A percentile compares a stretch with the other conserved stretches of the same genome.
phyloP scores from a whole-genome alignment of 1,140 invertebrate species.

The Trichonephila clavata region DNA sequence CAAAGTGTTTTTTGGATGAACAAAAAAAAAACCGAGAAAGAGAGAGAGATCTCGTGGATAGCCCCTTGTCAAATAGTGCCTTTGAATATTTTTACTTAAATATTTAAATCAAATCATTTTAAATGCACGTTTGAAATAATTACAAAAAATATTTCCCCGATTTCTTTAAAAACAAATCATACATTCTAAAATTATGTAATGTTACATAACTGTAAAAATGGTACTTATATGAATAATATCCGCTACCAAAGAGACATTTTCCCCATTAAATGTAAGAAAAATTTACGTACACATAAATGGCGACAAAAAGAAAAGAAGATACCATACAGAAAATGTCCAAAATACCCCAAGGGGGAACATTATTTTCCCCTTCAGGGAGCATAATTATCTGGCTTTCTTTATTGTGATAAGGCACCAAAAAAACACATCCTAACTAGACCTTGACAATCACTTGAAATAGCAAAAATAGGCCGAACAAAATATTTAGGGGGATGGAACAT shows the following conservation, averaged over 20 bases:
- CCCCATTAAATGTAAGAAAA: neutral
- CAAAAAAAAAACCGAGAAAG: too few species aligned
- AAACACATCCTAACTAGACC: conserved; percentile 4
- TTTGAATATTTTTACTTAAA: too few species aligned
- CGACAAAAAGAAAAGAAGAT: neutral
- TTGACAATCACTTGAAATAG: neutral
- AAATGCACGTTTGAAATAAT: too few species aligned
- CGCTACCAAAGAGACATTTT: neutral
- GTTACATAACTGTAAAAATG: too few species aligned
- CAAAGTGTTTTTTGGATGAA: too few species aligned
- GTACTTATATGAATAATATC: too few species aligned
- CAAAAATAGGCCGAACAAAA: conserved; percentile 4
- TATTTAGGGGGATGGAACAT: neutral
- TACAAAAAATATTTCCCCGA: too few species aligned
- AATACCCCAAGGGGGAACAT: neutral
- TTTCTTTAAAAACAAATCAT: too few species aligned
- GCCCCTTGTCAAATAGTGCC: too few species aligned
- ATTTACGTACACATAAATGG: neutral
- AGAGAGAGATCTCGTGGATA: too few species aligned
- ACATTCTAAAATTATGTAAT: too few species aligned
- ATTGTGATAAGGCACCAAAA: neutral
- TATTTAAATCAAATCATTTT: too few species aligned
- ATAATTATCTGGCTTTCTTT: neutral
- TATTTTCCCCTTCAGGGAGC: neutral
- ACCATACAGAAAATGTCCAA: neutral